Percentiles rank a stretch among this genome's conserved stretches.
phyloP scores from a whole-genome alignment of 2,888 invertebrate genomes.

The Dasysyrphus albostriatus region DNA sequence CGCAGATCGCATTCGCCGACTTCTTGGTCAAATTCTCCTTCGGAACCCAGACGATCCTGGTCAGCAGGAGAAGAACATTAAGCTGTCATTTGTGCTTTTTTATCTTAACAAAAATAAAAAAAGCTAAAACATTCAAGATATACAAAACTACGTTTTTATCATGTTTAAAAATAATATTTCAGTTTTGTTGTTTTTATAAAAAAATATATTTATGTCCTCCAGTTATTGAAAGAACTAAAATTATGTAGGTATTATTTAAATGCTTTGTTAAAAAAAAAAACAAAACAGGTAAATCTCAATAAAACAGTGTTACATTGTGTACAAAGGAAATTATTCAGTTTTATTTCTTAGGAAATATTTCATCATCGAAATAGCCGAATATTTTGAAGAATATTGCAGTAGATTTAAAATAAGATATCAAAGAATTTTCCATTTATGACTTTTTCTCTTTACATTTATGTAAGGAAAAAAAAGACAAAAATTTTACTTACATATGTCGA shows the following conservation, averaged over 20 bases:
- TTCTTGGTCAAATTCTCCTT: constrained; percentile 72
- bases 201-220: neutral
- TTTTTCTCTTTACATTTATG: too few relatives aligned
- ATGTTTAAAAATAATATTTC: neutral
- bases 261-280: neutral
- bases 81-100: neutral
- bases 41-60: constrained; percentile 56
- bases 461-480: too few relatives aligned
- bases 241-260: neutral
- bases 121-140: neutral
- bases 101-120: neutral
- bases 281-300: neutral
- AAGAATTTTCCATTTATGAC: too few relatives aligned
- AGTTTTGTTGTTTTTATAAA: neutral
- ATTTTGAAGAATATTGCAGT: too few relatives aligned
- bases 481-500: too few relatives aligned
- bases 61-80: constrained; percentile 39
- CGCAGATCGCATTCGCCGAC: constrained; percentile 70
- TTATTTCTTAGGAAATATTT: neutral
- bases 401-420: too few relatives aligned
- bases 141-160: neutral
- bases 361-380: too few relatives aligned
- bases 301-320: neutral
- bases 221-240: neutral
- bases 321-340: neutral